phyloP scores from a whole-genome alignment of 2,888 invertebrate species.

The Gastracanthus pulcherrimus region DNA sequence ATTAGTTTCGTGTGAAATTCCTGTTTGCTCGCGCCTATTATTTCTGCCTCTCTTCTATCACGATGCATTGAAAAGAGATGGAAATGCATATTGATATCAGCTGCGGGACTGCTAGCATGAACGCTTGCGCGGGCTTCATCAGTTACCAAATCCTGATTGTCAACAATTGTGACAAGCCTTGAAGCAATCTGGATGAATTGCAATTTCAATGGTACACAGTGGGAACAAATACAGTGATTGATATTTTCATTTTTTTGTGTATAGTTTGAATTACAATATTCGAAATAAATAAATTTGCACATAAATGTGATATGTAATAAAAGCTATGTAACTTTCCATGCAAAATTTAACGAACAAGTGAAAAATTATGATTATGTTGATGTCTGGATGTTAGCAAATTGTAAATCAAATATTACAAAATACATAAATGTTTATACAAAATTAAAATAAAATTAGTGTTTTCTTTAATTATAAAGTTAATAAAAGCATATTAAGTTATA shows the following conservation, averaged over 20 bases:
- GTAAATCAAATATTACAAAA: too few relatives aligned
- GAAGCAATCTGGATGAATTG: conserved; percentile 23
- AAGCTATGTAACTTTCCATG: too few relatives aligned
- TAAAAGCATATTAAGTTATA: too few relatives aligned
- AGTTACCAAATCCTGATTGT: conserved; percentile 43
- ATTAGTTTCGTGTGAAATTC: background rate
- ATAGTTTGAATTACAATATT: background rate
- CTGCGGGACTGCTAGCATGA: too few relatives aligned
- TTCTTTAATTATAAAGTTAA: too few relatives aligned
- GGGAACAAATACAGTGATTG: background rate
- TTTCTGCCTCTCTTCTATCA: background rate
- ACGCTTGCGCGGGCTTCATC: conserved; percentile 10
- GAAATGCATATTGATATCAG: background rate
- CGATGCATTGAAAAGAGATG: conserved; percentile 13
- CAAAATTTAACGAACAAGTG: too few relatives aligned
- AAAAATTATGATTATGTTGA: too few relatives aligned
- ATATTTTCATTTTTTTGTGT: background rate
- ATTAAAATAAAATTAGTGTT: too few relatives aligned
- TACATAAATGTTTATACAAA: too few relatives aligned
- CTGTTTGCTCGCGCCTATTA: background rate
- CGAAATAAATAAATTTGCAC: too few relatives aligned
- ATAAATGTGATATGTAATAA: too few relatives aligned
- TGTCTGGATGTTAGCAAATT: too few relatives aligned
- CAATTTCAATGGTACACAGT: conserved; percentile 17
- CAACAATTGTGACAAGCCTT: conserved; percentile 41